Evolutionary conservation across 1,140 invertebrate species (phyloP), one percentile per base, ranked within the genome.

Genomic region (Caenorhabditis briggsae): DNA sequence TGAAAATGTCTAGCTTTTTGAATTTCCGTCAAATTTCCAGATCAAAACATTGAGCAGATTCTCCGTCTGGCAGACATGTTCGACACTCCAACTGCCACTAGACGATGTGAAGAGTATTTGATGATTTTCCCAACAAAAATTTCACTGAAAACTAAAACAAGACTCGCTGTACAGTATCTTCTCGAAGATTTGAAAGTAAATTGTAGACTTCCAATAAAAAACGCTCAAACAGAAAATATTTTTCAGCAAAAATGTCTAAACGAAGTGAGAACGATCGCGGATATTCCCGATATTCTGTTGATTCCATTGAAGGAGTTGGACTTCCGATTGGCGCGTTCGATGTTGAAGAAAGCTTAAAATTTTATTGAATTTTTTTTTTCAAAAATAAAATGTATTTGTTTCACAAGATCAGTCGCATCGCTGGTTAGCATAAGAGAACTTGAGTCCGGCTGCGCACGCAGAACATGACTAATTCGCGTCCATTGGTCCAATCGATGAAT

Each of bases 11-110:
- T 3, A 33, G 1, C 3, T 33, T 33, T 33, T 3, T 33, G 33
- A 33, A 33, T 33, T 33, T 33, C 3, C 3, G 1, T 33, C 1
- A 33, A 33, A 2, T 33, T 53, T 53, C 2, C 50, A 18, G 64
- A 43, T 25, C 33, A 70, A 5, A 70, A 70, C 18, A n/a, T 70
- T 2, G 64, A 70, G 16, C 5, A 43, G 2, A 12, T 70, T 70
- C 64, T 70, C 16, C 64, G 18, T 8, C 16, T 70, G 64, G 64
- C 20, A 43, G 64, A 70, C 43, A 70, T 70, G 64, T 70, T 43
- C 14, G 64, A 70, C 43, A n/a, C 33, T 18, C 64, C 33, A 0
- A 70, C 64, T 8, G 64, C 20, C 16, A 43, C 23, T 14, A 14
- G 33, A n/a, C 11, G 64, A 70, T 70, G 33, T 16, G 64, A 70